Percentiles rank a stretch among this genome's conserved stretches.
Evolutionary conservation across 2,797 vertebrate species (phyloP).

Genomic region (Heliangelus exortis): DNA sequence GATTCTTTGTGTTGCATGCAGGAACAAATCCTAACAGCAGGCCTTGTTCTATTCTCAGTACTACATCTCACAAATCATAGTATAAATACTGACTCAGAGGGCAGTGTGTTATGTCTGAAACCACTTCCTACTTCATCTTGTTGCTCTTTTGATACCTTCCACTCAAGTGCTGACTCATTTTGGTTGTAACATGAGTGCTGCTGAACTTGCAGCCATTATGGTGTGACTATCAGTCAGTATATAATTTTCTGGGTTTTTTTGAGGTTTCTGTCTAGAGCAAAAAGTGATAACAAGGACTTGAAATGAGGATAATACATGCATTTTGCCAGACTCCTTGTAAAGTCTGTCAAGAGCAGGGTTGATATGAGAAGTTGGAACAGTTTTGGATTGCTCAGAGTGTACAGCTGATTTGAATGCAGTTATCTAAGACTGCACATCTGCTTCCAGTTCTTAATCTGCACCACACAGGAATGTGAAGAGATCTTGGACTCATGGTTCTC

Average conservation of each 20-base stretch:
- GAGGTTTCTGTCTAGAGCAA: not conserved
- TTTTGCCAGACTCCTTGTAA: not conserved
- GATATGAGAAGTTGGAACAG: not conserved
- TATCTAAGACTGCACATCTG: conserved; percentile 21
- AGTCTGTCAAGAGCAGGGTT: not conserved
- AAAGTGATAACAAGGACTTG: not conserved
- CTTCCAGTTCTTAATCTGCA: not conserved
- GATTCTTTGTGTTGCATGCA: not conserved
- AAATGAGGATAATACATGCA: not conserved
- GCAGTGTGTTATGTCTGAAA: conserved; percentile 14
- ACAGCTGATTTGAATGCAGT: not conserved
- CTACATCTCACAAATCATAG: not conserved
- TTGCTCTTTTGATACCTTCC: not conserved
- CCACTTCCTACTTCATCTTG: conserved; percentile 4
- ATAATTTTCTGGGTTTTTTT: not conserved
- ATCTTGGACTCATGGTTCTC: not conserved
- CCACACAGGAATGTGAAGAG: not conserved
- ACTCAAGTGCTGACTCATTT: not conserved
- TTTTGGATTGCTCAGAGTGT: not conserved
- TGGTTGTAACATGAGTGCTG: not conserved
- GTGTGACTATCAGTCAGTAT: not conserved
- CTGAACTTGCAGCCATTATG: not conserved
- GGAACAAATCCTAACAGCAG: not conserved
- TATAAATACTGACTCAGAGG: not conserved
- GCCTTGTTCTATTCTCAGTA: not conserved